Evolutionary conservation across 2,888 invertebrate genomes (phyloP), one percentile per base, ranked within the genome.

Genomic region (Himalopsyche tibetana): DNA sequence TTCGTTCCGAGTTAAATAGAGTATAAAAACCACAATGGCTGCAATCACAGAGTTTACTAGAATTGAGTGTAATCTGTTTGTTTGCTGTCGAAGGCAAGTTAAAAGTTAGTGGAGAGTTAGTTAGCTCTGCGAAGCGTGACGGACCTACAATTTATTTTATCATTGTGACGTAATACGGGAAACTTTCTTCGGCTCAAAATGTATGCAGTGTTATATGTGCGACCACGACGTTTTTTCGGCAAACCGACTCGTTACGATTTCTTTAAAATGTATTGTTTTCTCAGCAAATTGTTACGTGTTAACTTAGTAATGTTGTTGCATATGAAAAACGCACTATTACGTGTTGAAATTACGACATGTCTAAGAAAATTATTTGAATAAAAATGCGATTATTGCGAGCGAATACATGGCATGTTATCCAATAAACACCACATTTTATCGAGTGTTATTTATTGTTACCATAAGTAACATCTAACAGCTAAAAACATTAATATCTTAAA

Each of bases 21-120:
- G 19, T 63, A 63, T 63, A 63, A 63, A 63, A 63, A 63, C 63
- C 63, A 19, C 63, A 63, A 63, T 63, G 63, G 19, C 63, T 63
- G 63, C 28, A 63, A 63, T 63, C 63, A 63, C 63, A 63, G 56
- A 63, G 63, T 63, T 63, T 63, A 63, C 19, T 19, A 19, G 63
- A 63, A 19, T 63, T 19, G 63, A 63, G 19, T 19, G 63, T 63
- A 63, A 63, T 63, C 63, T 63, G 19, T 19, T 63, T 19, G 63
- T 63, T 63, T 63, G 63, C 19, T 19, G 63, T 63, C 8, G 28
- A 63, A n/a, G 63, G 28, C 63, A 63, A 63, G 63, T 63, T 63
- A 63, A 63, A 63, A 63, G 63, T 63, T 63, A 63, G 63, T 19
- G n/a, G 63, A 63, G 63, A 63, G 63, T 19, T 63, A 63, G 63